phyloP scores from a whole-genome alignment of 2,888 invertebrate genomes.

The Pachliopta kotzebuea region DNA sequence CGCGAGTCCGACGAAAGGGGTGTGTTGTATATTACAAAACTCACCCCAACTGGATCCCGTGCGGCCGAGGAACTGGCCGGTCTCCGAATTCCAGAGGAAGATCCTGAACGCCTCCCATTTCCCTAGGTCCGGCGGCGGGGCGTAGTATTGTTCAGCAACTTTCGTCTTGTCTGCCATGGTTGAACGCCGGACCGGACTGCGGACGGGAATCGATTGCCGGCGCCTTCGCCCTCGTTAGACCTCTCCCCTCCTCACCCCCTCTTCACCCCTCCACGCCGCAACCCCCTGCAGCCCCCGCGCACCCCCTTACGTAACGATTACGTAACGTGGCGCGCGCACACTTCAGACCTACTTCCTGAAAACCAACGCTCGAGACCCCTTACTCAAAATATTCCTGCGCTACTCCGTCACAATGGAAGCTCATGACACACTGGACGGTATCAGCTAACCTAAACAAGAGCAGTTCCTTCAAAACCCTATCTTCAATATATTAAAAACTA shows the following conservation, averaged over 20 bases:
- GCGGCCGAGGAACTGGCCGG: conserved; percentile 93
- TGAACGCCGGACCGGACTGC: conserved; percentile 70
- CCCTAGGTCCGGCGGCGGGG: conserved; percentile 89
- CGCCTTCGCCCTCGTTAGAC: conserved; percentile 55
- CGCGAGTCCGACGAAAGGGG: conserved; percentile 17
- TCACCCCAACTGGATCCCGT: conserved; percentile 97
- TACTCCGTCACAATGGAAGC: conserved; percentile 10
- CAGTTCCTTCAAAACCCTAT: not conserved
- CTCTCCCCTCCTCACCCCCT: conserved; percentile 41
- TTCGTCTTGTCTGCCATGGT: conserved; percentile 88
- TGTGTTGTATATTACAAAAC: conserved; percentile 59
- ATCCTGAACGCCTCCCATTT: conserved; percentile 91
- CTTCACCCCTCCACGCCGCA: conserved; percentile 32
- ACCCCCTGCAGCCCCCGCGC: conserved; percentile 47
- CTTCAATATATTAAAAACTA: conserved; percentile 4
- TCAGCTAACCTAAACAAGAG: not conserved
- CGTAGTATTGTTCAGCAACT: conserved; percentile 87
- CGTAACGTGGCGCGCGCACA: conserved; percentile 73
- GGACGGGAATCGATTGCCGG: conserved; percentile 69
- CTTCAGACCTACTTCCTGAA: conserved; percentile 48
- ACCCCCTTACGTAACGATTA: conserved; percentile 72
- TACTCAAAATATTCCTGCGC: conserved; percentile 14
- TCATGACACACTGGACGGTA: conserved; percentile 10
- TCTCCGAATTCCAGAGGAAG: conserved; percentile 96
- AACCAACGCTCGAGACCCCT: conserved; percentile 41